A percentile compares a stretch with the other conserved stretches of the same genome.
Evolutionary conservation across 2,113 vertebrate genomes (phyloP).

Genomic region (Calidris pugnax): DNA sequence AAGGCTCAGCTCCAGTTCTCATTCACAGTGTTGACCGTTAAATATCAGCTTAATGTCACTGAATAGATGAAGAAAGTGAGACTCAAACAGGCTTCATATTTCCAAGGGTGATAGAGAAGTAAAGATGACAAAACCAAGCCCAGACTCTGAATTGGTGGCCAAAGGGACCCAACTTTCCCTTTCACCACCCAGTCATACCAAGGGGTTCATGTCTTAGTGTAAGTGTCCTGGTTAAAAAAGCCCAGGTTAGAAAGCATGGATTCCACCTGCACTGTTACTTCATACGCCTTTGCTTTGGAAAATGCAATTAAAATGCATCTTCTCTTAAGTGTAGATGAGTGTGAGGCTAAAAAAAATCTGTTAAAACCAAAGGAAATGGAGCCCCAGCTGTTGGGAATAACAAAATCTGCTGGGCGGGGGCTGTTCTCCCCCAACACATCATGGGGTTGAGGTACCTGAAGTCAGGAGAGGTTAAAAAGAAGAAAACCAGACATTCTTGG

Average conservation of each 20-base stretch:
- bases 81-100: background rate
- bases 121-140: background rate
- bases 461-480: background rate
- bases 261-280: background rate
- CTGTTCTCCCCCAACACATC: background rate
- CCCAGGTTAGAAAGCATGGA: background rate
- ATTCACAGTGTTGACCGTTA: accelerated
- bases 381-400: background rate
- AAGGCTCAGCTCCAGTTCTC: background rate
- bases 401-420: background rate
- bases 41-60: background rate
- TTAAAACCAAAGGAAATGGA: background rate
- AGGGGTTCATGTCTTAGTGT: background rate
- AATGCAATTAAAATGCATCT: background rate
- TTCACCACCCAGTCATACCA: background rate
- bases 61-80: background rate
- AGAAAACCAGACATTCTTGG: background rate
- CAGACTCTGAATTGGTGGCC: background rate
- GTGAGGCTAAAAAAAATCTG: background rate
- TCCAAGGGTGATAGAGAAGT: background rate
- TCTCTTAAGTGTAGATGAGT: background rate
- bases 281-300: background rate
- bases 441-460: background rate
- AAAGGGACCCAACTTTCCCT: background rate
- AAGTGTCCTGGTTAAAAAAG: background rate